Conservation (phyloP, 92 coral and sea anemone genomes). For the Metridium senile region DNA sequence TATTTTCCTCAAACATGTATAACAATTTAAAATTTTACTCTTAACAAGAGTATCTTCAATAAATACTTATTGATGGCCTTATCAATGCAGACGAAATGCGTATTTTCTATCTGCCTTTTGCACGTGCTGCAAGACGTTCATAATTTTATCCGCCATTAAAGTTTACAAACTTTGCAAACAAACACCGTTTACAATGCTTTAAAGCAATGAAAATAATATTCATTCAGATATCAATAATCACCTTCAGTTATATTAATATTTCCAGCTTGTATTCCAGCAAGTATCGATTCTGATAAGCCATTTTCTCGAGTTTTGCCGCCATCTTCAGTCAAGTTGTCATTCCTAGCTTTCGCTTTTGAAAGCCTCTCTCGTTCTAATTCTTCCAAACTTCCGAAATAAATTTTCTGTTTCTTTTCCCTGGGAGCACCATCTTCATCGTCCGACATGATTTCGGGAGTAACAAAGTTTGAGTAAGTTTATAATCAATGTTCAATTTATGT, state of each 20-base stretch:
- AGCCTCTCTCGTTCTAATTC: constrained; percentile 83
- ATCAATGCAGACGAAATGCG: too few relatives aligned
- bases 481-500: too few relatives aligned
- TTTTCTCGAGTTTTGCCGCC: constrained; percentile 53
- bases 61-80: too few relatives aligned
- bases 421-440: constrained; percentile 94
- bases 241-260: constrained; percentile 96
- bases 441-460: constrained; percentile 57
- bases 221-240: not conserved
- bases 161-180: not conserved
- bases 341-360: constrained; percentile 53
- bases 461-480: not conserved
- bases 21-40: too few relatives aligned
- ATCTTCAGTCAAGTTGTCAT: constrained; percentile 34
- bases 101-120: too few relatives aligned
- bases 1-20: too few relatives aligned
- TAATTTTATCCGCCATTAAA: too few relatives aligned
- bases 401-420: constrained; percentile 74
- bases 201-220: not conserved
- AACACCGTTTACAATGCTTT: not conserved
- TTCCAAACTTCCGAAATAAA: constrained; percentile 94
- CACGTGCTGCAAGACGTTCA: too few relatives aligned
- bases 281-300: constrained; percentile 65
- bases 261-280: constrained; percentile 88
- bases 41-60: too few relatives aligned